These are phyloP conservation scores for Heliocidaris tuberculata DNA, from an alignment of 35 echinoderm and acorn worm genomes.

Conservation along the genomic window DNA sequence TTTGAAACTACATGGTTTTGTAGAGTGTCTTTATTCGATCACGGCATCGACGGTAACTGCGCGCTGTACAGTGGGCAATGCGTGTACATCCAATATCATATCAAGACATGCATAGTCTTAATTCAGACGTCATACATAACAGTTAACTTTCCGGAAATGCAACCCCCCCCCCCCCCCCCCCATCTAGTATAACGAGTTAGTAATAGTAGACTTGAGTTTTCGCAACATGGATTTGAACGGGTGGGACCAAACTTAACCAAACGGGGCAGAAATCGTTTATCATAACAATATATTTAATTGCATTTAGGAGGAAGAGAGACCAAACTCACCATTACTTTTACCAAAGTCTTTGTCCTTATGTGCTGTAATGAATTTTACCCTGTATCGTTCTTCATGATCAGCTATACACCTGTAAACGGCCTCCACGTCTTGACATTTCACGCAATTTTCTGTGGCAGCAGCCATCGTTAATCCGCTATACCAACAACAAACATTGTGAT, in stretches of 20 bases:
- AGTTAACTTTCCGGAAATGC: too few relatives aligned
- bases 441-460: neutral
- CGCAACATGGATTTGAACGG: neutral
- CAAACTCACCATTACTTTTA: constrained; percentile 19
- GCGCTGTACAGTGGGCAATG: too few relatives aligned
- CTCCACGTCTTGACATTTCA: neutral
- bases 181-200: too few relatives aligned
- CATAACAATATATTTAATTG: neutral
- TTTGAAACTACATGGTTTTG: too few relatives aligned
- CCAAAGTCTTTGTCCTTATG: constrained; percentile 41
- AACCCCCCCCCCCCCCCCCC: too few relatives aligned
- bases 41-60: too few relatives aligned
- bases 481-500: too few relatives aligned
- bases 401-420: constrained; percentile 30
- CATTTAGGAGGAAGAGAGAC: neutral
- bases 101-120: too few relatives aligned
- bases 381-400: constrained; percentile 37
- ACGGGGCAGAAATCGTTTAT: neutral
- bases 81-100: too few relatives aligned
- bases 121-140: too few relatives aligned
- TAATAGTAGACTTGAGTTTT: neutral
- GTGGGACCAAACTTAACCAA: neutral
- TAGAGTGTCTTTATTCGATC: too few relatives aligned
- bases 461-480: too few relatives aligned
- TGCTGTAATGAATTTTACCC: constrained; percentile 41